A percentile compares a stretch with the other conserved stretches of the same genome.
Evolutionary conservation across 2,113 vertebrate species (phyloP).

Genomic region (Pangasianodon hypophthalmus): DNA sequence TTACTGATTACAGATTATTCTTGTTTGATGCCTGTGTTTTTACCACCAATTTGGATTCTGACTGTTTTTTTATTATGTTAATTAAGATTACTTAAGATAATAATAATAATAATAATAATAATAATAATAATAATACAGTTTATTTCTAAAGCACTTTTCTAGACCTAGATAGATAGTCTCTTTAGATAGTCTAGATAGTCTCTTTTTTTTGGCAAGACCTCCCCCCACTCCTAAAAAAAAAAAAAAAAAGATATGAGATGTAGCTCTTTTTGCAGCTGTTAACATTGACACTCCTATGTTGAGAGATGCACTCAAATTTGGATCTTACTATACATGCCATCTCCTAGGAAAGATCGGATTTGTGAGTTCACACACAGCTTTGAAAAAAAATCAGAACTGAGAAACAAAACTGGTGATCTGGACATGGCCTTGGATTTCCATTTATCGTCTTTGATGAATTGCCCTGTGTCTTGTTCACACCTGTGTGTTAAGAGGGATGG

Average conservation of each 20-base stretch:
- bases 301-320: neutral
- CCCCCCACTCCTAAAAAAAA: too few relatives aligned
- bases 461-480: constrained; percentile 13
- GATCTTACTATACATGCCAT: neutral
- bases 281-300: neutral
- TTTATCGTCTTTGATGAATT: neutral
- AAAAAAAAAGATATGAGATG: neutral
- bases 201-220: too few relatives aligned
- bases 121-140: neutral
- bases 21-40: neutral
- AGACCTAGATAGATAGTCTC: too few relatives aligned
- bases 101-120: neutral
- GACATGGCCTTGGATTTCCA: neutral
- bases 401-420: neutral
- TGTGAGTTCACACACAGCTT: neutral
- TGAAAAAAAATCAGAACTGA: neutral
- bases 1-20: neutral
- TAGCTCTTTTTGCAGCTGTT: neutral
- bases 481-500: constrained; percentile 9
- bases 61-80: neutral
- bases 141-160: neutral
- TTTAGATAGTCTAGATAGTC: too few relatives aligned
- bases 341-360: neutral
- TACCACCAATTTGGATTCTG: neutral
- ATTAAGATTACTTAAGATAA: neutral